These are phyloP conservation scores for Spermophilus dauricus DNA, from an alignment of 2,113 vertebrate species.

Conservation along the genomic window DNA sequence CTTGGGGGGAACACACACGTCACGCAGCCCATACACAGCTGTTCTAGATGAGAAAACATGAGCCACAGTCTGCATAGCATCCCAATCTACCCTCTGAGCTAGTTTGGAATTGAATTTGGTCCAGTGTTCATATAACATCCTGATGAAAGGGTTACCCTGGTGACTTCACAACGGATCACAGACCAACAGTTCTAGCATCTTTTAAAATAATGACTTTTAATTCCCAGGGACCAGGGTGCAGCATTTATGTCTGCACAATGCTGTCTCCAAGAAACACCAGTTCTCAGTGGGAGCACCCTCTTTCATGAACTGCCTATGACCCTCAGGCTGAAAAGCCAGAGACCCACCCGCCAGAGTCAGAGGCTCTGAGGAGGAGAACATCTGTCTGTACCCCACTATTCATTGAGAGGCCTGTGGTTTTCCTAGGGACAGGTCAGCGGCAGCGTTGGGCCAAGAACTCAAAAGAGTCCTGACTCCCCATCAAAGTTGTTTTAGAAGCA, in stretches of 20 bases:
- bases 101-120: constrained; percentile 76
- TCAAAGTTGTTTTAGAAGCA: not conserved
- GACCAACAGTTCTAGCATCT: constrained; percentile 66
- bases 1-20: not conserved
- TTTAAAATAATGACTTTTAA: constrained; percentile 75
- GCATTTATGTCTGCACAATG: not conserved
- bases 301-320: constrained; percentile 1
- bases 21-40: constrained; percentile 63
- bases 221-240: constrained; percentile 69
- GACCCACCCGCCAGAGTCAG: not conserved
- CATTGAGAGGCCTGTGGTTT: not conserved
- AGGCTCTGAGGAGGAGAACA: not conserved
- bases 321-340: constrained; percentile 40
- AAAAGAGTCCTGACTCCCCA: not conserved
- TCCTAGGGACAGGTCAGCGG: not conserved
- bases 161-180: constrained; percentile 76
- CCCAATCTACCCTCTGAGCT: constrained; percentile 75
- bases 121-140: constrained; percentile 79
- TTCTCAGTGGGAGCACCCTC: not conserved
- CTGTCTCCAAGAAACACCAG: constrained; percentile 24
- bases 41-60: constrained; percentile 68
- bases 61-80: constrained; percentile 49
- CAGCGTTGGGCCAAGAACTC: not conserved
- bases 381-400: not conserved
- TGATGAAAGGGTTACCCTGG: constrained; percentile 68